Base-by-base conservation (phyloP, 2,113 vertebrate genomes). In the Donacobius atricapilla region DNA sequence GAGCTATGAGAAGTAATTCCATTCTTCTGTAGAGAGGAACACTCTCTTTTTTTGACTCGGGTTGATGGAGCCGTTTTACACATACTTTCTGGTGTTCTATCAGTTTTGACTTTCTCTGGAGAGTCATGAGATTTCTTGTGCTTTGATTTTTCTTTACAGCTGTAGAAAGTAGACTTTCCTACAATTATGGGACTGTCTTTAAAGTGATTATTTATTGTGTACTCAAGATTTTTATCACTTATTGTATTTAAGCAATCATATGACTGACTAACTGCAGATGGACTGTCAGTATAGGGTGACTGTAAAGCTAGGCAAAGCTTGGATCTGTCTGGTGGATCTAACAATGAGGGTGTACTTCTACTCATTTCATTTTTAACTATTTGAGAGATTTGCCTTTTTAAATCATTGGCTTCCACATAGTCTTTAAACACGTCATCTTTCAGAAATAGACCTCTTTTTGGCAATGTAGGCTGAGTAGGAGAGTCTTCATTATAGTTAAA, bases 281-380 rank as follows among this genome's bases (percentile, higher is more conserved):
- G 69, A 60, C 91, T 94, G 69, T 93, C 98, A 7, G 97, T 96
- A 68, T 99, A 99, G 47, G 98, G 96, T 0, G 98, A 98, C 89
- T 98, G 98, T 79, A 99, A 97, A 64, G 98, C 98, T 66, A 99
- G 95, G 96, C 99, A 99, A 93, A 99, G 99, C 90, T 98, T 99
- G 50, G 99, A 98, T 33, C 98, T 98, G 96, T 99, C 99, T 6
- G 97, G 98, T 45, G 98, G 98, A 54, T 99, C 98, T 94, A 98
- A 93, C 44, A 99, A 94, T 1, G 99, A 98, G 0, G 99, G 98
- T 37, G 98, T 98, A 97, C 99, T 99, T 91, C 97, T 98, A 92
- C 99, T 99, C 89, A 99, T 94, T 91, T 99, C 98, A 30, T 98
- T 98, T 95, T 98, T 98, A 72, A 98, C 97, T 83, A 97, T 98